phyloP scores from a whole-genome alignment of 2,888 invertebrate species.

The Drosophila melanosoma region DNA sequence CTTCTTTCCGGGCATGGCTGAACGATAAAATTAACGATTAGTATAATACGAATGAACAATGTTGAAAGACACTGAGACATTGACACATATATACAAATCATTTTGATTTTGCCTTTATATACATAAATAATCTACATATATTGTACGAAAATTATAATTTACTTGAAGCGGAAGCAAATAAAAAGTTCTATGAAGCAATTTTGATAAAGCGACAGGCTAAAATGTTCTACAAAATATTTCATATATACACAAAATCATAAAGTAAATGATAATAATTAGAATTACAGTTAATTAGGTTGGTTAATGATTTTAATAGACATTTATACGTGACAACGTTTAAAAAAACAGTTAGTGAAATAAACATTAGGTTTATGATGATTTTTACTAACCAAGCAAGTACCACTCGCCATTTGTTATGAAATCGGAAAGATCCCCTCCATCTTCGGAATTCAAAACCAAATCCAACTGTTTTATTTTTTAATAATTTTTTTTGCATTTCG shows the following conservation, averaged over 20 bases:
- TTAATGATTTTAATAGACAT: slow-evolving; percentile 52
- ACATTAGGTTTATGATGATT: slow-evolving; percentile 69
- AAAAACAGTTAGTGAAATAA: slow-evolving; percentile 65
- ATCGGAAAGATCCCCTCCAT: slow-evolving; percentile 97
- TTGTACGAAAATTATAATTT: slow-evolving; percentile 16
- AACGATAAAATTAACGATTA: slow-evolving; percentile 65
- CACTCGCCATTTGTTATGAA: slow-evolving; percentile 99
- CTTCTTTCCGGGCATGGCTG: slow-evolving; percentile 96
- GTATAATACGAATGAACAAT: slow-evolving; percentile 34
- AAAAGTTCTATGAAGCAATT: slow-evolving; percentile 58
- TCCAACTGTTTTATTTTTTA: slow-evolving; percentile 90
- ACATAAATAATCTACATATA: slow-evolving; percentile 33
- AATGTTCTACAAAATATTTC: slow-evolving; percentile 22
- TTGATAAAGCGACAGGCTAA: slow-evolving; percentile 36
- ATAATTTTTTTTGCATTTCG: slow-evolving; percentile 47
- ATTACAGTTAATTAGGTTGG: slow-evolving; percentile 28
- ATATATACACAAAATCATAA: slow-evolving; percentile 36
- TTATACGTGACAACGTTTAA: slow-evolving; percentile 69
- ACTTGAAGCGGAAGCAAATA: slow-evolving; percentile 46
- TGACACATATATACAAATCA: slow-evolving; percentile 58
- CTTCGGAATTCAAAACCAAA: slow-evolving; percentile 96
- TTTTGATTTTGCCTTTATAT: slow-evolving; percentile 11
- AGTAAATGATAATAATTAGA: slow-evolving; percentile 9
- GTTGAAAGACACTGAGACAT: slow-evolving; percentile 58
- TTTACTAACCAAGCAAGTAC: slow-evolving; percentile 97